Conservation (phyloP, 2,888 invertebrate genomes). For the Tetrapedia diversipes region DNA sequence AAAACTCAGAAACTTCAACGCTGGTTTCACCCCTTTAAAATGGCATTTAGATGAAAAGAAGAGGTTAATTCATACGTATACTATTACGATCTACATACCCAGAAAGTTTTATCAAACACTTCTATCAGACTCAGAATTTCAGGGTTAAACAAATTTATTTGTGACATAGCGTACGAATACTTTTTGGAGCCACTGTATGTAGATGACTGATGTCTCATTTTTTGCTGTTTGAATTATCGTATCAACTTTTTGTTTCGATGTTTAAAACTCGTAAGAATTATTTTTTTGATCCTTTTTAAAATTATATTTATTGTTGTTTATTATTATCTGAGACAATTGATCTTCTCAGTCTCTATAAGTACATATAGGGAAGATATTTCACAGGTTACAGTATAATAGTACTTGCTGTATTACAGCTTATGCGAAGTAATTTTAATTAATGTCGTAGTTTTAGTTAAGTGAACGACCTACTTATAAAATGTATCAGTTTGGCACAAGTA, state of each 20-base stretch:
- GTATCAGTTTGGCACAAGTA: slow-evolving; percentile 47
- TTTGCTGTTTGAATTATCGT: background rate
- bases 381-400: background rate
- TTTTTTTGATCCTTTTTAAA: background rate
- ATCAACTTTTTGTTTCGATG: background rate
- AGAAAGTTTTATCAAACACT: too few relatives aligned
- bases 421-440: too few relatives aligned
- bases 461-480: slow-evolving; percentile 61
- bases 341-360: background rate
- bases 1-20: too few relatives aligned
- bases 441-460: slow-evolving; percentile 37
- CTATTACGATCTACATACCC: too few relatives aligned
- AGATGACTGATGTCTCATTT: background rate
- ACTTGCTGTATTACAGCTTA: too few relatives aligned
- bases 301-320: background rate
- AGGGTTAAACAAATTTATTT: too few relatives aligned
- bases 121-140: too few relatives aligned
- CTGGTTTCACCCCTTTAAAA: too few relatives aligned
- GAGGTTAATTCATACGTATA: too few relatives aligned
- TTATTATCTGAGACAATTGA: background rate
- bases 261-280: background rate
- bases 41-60: too few relatives aligned
- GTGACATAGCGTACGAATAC: too few relatives aligned
- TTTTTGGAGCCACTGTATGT: too few relatives aligned
- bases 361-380: background rate